Conservation (phyloP, 2,888 invertebrate genomes). For the Drosophila putrida region DNA sequence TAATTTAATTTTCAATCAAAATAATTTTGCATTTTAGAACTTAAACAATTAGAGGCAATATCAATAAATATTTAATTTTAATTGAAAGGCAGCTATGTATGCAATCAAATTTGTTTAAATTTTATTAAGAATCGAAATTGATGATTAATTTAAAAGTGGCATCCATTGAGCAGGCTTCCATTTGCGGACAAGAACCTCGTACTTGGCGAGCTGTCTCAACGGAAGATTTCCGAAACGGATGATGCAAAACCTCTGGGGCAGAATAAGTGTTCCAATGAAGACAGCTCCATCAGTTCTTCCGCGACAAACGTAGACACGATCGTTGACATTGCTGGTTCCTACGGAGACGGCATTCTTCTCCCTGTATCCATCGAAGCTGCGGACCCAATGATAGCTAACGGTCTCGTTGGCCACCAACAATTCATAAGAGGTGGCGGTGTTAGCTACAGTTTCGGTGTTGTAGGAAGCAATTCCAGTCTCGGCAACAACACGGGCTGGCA, state of each 20-base stretch:
- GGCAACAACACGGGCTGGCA: slow-evolving; percentile 58
- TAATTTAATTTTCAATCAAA: too few species aligned
- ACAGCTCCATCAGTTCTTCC: slow-evolving; percentile 17
- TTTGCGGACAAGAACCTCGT: slow-evolving; percentile 45
- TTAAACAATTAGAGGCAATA: too few species aligned
- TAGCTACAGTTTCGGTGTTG: slow-evolving; percentile 12
- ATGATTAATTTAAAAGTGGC: background rate
- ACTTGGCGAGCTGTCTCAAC: slow-evolving; percentile 26
- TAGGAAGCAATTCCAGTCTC: slow-evolving; percentile 40
- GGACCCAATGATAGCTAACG: slow-evolving; percentile 47
- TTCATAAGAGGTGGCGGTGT: background rate
- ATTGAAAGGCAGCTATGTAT: too few species aligned
- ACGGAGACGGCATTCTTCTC: slow-evolving; percentile 47
- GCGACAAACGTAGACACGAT: slow-evolving; percentile 49
- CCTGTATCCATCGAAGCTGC: slow-evolving; percentile 48
- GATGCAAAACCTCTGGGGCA: slow-evolving; percentile 14
- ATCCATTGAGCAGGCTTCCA: background rate
- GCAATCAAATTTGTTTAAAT: background rate
- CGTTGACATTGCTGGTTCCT: slow-evolving; percentile 39
- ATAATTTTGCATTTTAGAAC: too few species aligned
- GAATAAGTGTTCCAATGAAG: slow-evolving; percentile 39
- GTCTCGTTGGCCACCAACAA: slow-evolving; percentile 16
- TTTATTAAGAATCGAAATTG: background rate
- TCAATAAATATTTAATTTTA: too few species aligned
- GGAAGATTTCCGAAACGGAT: slow-evolving; percentile 24